Conservation (phyloP, 2,113 vertebrate genomes). For the Manacus vitellinus region DNA sequence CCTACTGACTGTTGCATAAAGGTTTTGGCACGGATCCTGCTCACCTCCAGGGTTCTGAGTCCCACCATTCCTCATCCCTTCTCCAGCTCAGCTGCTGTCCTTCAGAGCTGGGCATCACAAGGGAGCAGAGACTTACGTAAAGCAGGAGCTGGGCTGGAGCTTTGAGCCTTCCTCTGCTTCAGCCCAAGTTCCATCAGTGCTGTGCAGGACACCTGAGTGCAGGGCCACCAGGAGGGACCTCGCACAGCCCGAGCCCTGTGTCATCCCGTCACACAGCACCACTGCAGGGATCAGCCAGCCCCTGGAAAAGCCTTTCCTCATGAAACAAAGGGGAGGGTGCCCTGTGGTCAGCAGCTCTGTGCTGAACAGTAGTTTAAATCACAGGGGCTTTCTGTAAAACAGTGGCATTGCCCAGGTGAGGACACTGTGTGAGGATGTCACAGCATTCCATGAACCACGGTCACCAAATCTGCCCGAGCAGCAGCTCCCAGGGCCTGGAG, state of each 20-base stretch:
- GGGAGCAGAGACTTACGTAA: not conserved
- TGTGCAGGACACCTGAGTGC: not conserved
- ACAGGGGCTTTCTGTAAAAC: not conserved
- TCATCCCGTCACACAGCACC: not conserved
- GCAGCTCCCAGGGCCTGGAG: not conserved
- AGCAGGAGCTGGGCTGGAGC: not conserved
- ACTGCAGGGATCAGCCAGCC: not conserved
- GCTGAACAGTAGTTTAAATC: not conserved
- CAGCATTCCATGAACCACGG: no score
- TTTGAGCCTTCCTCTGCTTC: not conserved
- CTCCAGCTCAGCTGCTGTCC: not conserved
- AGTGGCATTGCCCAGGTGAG: not conserved
- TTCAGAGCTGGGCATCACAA: not conserved
- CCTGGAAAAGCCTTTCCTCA: not conserved
- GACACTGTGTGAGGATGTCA: not conserved
- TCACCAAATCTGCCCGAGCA: not conserved
- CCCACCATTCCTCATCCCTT: not conserved
- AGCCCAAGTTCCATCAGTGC: fast-evolving
- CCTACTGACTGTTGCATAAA: not conserved
- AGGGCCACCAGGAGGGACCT: not conserved
- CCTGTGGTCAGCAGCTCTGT: not conserved
- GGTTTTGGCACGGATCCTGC: not conserved
- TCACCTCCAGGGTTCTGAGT: not conserved
- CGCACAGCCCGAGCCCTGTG: not conserved
- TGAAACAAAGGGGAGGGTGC: not conserved